Evolutionary conservation across 2,113 vertebrate genomes (phyloP).

Genomic region (Apodemus speciosus): DNA sequence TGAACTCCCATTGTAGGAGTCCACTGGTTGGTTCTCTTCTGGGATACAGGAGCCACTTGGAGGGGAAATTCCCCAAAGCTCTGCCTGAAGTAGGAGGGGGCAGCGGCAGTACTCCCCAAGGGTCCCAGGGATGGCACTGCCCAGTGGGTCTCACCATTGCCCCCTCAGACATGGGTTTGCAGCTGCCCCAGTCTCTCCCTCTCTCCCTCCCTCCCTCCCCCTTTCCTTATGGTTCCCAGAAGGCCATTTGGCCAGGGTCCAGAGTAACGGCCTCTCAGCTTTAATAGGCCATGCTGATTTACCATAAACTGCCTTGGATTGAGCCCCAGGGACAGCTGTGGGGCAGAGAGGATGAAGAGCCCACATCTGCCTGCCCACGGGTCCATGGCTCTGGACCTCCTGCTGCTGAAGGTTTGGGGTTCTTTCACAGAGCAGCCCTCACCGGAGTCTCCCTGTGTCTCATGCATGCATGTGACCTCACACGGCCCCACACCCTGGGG

Average conservation of each 20-base stretch:
- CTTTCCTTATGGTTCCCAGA: slow-evolving; percentile 53
- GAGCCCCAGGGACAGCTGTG: background rate
- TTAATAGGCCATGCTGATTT: slow-evolving; percentile 34
- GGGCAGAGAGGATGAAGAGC: background rate
- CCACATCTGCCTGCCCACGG: background rate
- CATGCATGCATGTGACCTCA: background rate
- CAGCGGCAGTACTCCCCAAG: background rate
- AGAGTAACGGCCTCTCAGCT: background rate
- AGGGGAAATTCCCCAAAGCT: background rate
- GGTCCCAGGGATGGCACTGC: background rate
- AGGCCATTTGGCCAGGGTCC: slow-evolving; percentile 43
- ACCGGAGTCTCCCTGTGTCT: background rate
- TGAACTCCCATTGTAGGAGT: background rate
- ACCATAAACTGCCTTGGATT: slow-evolving; percentile 28
- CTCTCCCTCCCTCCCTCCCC: background rate
- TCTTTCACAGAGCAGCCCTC: background rate
- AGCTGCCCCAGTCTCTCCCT: background rate
- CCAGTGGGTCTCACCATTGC: too few species aligned
- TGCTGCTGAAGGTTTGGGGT: background rate
- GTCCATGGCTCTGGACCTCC: fast-evolving
- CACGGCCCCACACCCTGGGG: background rate
- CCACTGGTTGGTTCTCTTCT: fast-evolving
- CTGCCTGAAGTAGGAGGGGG: background rate
- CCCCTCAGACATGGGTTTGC: background rate
- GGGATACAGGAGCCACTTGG: fast-evolving